Conservation (phyloP, 2,113 vertebrate species). For the Oreamnos americanus region DNA sequence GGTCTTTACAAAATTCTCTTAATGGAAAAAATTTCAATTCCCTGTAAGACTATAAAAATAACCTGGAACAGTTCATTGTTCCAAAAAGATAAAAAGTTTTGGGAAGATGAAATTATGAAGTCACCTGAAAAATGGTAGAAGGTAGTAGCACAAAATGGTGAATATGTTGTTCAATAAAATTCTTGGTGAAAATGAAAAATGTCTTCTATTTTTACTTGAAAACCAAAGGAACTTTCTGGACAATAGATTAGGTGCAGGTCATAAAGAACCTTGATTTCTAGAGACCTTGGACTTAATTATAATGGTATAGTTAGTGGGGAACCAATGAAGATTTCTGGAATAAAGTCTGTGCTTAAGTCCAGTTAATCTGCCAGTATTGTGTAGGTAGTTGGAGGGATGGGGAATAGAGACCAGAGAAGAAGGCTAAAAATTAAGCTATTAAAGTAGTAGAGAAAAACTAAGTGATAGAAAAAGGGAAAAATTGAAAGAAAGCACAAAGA, state of each 20-base stretch:
- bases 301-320: neutral
- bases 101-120: neutral
- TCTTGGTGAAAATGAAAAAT: neutral
- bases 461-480: neutral
- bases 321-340: neutral
- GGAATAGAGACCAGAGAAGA: neutral
- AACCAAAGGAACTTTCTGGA: neutral
- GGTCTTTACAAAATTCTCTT: neutral
- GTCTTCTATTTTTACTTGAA: neutral
- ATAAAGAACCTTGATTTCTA: neutral
- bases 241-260: neutral
- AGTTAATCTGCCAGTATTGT: neutral
- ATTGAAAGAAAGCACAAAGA: neutral
- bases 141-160: neutral
- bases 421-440: neutral
- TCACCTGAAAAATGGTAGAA: neutral
- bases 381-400: neutral
- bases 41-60: neutral
- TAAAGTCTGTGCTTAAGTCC: neutral
- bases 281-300: neutral
- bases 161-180: neutral
- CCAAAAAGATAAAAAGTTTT: neutral
- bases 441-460: neutral
- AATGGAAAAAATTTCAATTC: neutral
- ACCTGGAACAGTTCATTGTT: neutral